Evolutionary conservation across 1,140 invertebrate genomes (phyloP).

Genomic region (Scaptomyza pallida): DNA sequence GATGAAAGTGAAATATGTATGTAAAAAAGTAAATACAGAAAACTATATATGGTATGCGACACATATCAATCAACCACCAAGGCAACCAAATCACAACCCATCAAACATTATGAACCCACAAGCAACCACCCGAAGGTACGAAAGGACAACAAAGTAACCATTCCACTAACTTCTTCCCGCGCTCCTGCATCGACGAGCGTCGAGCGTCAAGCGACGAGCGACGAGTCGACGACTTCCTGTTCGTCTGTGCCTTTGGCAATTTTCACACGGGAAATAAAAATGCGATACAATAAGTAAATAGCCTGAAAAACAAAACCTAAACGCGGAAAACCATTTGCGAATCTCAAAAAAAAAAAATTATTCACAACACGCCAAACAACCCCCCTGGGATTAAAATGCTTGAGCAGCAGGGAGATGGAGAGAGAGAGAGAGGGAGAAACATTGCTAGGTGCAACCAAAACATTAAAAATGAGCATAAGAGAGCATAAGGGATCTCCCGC

Average conservation of each 20-base stretch:
- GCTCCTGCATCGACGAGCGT: no score
- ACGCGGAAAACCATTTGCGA: conserved; percentile 82
- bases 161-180: conserved; percentile 20
- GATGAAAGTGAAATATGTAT: neutral
- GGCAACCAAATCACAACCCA: conserved; percentile 69
- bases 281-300: conserved; percentile 72
- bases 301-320: conserved; percentile 78
- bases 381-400: conserved; percentile 3
- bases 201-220: no score
- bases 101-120: conserved; percentile 26
- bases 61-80: conserved; percentile 78
- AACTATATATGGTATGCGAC: conserved; percentile 37
- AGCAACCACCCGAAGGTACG: conserved; percentile 47
- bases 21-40: conserved; percentile 16
- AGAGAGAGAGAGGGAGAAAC: conserved; percentile 9
- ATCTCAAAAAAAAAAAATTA: conserved; percentile 52
- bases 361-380: conserved; percentile 16
- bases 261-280: conserved; percentile 82
- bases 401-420: neutral
- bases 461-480: conserved; percentile 7
- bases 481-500: neutral
- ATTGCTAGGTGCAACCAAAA: neutral
- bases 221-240: conserved; percentile 65
- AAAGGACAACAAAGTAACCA: conserved; percentile 51
- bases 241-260: conserved; percentile 57